These are phyloP conservation scores for Athene cunicularia DNA, from an alignment of 2,113 vertebrate species.

Conservation along the genomic window DNA sequence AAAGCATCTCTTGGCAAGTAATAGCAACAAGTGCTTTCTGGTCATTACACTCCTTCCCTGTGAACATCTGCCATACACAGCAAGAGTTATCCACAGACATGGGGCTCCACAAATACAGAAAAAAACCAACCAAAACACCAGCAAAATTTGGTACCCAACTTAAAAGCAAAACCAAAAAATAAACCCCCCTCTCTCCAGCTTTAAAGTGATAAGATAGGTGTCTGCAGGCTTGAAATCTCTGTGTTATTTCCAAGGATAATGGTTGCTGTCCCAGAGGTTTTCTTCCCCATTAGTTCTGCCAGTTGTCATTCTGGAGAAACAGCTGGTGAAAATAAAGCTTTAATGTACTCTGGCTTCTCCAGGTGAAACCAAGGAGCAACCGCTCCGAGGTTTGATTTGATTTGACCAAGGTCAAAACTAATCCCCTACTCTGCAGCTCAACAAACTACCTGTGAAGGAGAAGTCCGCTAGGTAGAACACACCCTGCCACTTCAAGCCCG, in stretches of 20 bases:
- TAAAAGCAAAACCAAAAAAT: not conserved
- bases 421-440: rapidly evolving
- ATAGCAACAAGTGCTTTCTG: not conserved
- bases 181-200: not conserved
- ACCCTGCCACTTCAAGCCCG: not conserved
- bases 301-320: not conserved
- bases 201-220: not conserved
- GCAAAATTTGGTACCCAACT: not conserved
- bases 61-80: not conserved
- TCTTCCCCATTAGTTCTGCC: not conserved
- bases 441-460: not conserved
- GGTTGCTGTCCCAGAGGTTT: not conserved
- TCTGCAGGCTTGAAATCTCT: not conserved
- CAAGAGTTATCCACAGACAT: not conserved
- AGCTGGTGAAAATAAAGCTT: not conserved
- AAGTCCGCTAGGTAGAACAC: not conserved
- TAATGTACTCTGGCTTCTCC: not conserved
- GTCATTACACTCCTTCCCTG: not conserved
- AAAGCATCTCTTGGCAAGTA: not conserved
- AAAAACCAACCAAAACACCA: not conserved
- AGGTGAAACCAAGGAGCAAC: not conserved
- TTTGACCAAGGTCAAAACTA: not conserved
- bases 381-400: not conserved
- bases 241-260: not conserved
- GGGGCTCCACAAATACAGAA: not conserved